Conservation (phyloP, 1,140 invertebrate genomes). For the Zaprionus gabonicus region DNA sequence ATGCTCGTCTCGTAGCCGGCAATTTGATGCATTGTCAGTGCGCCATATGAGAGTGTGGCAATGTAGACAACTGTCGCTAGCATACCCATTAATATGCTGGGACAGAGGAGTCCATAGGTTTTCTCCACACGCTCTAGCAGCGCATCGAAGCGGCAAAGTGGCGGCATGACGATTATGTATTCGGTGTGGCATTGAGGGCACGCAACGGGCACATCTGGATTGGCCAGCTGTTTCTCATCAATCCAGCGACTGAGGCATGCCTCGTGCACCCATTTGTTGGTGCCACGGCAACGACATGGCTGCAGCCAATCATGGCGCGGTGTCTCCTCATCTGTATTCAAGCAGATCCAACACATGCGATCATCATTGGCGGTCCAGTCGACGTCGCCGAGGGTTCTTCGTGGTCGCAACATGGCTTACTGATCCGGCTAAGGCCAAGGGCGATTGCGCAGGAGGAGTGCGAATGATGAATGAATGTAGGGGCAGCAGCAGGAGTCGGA, state of each 20-base stretch:
- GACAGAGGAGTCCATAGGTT: constrained; percentile 49
- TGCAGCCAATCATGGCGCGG: constrained; percentile 54
- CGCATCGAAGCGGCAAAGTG: constrained; percentile 45
- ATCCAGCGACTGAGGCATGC: constrained; percentile 66
- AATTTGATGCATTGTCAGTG: constrained; percentile 51
- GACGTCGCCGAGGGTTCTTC: constrained; percentile 18
- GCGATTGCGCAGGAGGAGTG: no score
- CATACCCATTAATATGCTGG: constrained; percentile 55
- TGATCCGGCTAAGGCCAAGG: not conserved
- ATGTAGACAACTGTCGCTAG: constrained; percentile 60
- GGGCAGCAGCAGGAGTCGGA: no score
- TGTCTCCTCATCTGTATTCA: constrained; percentile 53
- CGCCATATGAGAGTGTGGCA: constrained; percentile 54
- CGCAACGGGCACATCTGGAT: constrained; percentile 36
- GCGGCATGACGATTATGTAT: constrained; percentile 64
- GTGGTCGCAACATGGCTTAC: constrained; percentile 14
- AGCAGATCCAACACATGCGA: constrained; percentile 67
- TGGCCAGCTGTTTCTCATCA: constrained; percentile 52
- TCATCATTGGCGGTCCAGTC: constrained; percentile 27
- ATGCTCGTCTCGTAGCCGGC: constrained; percentile 45
- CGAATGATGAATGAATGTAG: not conserved
- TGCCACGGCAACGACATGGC: constrained; percentile 68
- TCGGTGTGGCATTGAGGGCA: constrained; percentile 65
- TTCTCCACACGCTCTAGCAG: constrained; percentile 47
- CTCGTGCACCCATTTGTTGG: constrained; percentile 72